Evolutionary conservation across 2,888 invertebrate species (phyloP), one percentile per base, ranked within the genome.

Genomic region (Cheilosia pagana): DNA sequence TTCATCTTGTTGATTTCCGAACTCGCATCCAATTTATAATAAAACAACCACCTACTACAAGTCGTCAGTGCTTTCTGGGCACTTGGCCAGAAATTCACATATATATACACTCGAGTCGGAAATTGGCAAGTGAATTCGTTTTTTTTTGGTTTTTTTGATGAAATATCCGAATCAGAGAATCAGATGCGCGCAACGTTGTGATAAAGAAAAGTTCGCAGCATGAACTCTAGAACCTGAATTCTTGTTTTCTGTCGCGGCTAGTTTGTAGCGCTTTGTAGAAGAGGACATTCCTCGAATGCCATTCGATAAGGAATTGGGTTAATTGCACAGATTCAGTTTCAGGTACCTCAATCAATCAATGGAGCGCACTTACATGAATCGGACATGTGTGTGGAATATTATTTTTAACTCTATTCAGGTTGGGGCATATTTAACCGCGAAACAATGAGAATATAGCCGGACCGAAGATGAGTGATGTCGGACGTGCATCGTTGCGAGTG

Each of bases 31-130:
- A 41, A 62, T 50, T 71, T 65, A 75, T 53, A 71, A 39, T 62
- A 31, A 76, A 81, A 75, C 70, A 85, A 81, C 85, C 81, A 81
- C 81, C 75, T 75, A 81, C 83, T 75, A 81, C 79, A 82, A 71
- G 21, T 57, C 19, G 25, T 31, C 50, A 48, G 39, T 39, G 43
- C 48, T 50, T 55, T 65, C n/a, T 31, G 85, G 75, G 75, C 70
- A 78, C 7, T 55, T 12, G 25, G 59, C 85, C 85, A 85, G 62
- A 19, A 53, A 28, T 25, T 14, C 21, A 62, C 55, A 39, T 52
- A 53, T 50, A n/a, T 39, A 65, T 52, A 35, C 14, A 14, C 16
- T 31, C 43, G 53, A 55, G 55, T 50, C 55, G 74, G 74, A 85
- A 78, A 75, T 85, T 79, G 79, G 79, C 74, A 79, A 60, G 31